phyloP scores from a whole-genome alignment of 2,113 vertebrate species.

The Dicaeum eximium region DNA sequence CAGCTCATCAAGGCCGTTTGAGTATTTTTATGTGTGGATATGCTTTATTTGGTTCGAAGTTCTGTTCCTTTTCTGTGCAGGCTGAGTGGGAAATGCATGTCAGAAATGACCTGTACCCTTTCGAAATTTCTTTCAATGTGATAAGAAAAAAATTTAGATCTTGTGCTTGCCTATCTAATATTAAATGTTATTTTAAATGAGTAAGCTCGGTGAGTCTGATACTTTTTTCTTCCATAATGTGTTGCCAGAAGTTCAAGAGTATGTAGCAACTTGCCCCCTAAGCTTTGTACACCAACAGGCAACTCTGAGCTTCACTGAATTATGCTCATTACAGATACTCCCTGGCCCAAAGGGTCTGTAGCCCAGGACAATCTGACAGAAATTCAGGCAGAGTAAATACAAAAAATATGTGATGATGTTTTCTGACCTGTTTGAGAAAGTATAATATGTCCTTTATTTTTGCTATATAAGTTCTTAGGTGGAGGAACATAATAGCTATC shows the following conservation, averaged over 20 bases:
- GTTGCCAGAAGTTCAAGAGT: neutral
- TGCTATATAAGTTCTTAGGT: neutral
- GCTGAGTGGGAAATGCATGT: neutral
- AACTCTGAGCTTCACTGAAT: neutral
- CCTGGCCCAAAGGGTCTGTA: neutral
- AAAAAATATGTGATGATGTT: neutral
- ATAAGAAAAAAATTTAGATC: neutral
- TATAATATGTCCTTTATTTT: neutral
- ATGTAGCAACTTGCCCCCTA: neutral
- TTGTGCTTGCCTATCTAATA: neutral
- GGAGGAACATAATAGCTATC: neutral
- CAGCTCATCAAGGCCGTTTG: neutral
- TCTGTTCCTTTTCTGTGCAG: neutral
- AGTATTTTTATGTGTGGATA: neutral
- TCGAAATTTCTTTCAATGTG: neutral
- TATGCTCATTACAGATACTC: neutral
- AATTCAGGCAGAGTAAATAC: neutral
- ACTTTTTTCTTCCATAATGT: neutral
- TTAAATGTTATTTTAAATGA: neutral
- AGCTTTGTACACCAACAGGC: neutral
- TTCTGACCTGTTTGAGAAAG: neutral
- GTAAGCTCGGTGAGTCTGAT: neutral
- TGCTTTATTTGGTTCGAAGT: constrained; percentile 11
- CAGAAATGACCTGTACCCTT: neutral
- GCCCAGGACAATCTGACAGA: neutral